A percentile compares a stretch with the other conserved stretches of the same genome.
Evolutionary conservation across 2,888 invertebrate species (phyloP).

Genomic region (Scaptodrosophila latifasciaeformis): DNA sequence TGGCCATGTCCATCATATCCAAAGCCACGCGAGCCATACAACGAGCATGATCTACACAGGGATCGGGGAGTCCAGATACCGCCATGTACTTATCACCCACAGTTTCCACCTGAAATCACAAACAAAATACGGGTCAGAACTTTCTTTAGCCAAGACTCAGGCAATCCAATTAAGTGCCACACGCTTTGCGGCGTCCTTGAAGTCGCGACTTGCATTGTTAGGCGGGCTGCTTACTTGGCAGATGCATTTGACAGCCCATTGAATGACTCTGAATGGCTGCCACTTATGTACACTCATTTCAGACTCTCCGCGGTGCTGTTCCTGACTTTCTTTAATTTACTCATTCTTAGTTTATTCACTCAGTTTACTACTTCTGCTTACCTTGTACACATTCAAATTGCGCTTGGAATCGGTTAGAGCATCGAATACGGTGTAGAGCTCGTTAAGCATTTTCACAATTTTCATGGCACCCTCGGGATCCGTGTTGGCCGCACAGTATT

Average conservation of each 20-base stretch:
- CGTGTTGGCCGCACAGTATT: conserved; percentile 92
- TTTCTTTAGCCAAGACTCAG: too few species aligned
- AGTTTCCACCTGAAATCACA: conserved; percentile 87
- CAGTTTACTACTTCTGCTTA: too few species aligned
- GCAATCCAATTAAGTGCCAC: conserved; percentile 43
- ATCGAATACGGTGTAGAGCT: conserved; percentile 95
- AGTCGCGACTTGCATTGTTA: too few species aligned
- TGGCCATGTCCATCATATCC: conserved; percentile 96
- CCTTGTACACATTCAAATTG: conserved; percentile 97
- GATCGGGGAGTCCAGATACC: conserved; percentile 94
- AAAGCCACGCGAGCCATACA: conserved; percentile 92
- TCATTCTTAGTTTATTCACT: too few species aligned
- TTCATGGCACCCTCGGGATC: conserved; percentile 96
- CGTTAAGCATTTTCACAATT: conserved; percentile 94
- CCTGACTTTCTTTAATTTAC: too few species aligned
- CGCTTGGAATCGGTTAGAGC: conserved; percentile 93
- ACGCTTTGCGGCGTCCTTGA: not conserved
- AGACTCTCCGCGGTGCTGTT: too few species aligned
- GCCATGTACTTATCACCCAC: conserved; percentile 99
- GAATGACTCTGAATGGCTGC: too few species aligned
- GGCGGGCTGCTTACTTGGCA: too few species aligned
- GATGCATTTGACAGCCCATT: not conserved
- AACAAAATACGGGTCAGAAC: too few species aligned
- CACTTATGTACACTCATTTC: too few species aligned
- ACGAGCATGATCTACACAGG: conserved; percentile 90